phyloP scores from a whole-genome alignment of 2,797 vertebrate species.

The Cryptoblepharus egeriae region DNA sequence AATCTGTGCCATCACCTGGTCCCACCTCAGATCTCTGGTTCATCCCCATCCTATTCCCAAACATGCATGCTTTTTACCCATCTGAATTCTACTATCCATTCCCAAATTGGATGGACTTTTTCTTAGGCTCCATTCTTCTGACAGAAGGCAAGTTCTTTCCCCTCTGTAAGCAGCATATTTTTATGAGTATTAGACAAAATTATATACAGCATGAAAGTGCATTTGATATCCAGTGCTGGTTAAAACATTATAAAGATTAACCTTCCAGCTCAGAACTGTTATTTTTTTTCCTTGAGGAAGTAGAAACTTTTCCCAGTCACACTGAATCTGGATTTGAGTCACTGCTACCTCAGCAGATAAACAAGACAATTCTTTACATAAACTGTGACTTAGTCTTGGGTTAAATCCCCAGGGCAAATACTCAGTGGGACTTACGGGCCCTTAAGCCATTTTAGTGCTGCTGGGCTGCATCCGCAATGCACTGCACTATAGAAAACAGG shows the following conservation, averaged over 20 bases:
- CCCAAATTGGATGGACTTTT: neutral
- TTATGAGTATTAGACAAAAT: neutral
- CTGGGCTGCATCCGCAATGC: neutral
- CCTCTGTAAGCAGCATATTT: neutral
- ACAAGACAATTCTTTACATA: conserved; percentile 1
- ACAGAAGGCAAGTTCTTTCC: neutral
- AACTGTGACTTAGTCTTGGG: neutral
- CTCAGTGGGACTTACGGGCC: neutral
- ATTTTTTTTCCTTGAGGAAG: neutral
- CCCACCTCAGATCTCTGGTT: too few species aligned
- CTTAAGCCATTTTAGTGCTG: conserved; percentile 2
- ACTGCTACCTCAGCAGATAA: neutral
- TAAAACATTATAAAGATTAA: neutral
- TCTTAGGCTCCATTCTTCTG: too few species aligned
- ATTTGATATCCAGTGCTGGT: neutral
- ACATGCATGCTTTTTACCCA: too few species aligned
- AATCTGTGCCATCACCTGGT: too few species aligned
- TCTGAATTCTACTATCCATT: neutral
- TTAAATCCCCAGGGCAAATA: neutral
- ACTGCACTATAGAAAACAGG: accelerated
- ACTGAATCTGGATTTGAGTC: conserved; percentile 5
- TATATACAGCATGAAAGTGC: neutral
- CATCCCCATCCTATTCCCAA: neutral
- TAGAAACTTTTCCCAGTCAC: neutral
- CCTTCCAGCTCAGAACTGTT: neutral